Conservation (phyloP, 2,888 invertebrate species). For the Ophion costatus region DNA sequence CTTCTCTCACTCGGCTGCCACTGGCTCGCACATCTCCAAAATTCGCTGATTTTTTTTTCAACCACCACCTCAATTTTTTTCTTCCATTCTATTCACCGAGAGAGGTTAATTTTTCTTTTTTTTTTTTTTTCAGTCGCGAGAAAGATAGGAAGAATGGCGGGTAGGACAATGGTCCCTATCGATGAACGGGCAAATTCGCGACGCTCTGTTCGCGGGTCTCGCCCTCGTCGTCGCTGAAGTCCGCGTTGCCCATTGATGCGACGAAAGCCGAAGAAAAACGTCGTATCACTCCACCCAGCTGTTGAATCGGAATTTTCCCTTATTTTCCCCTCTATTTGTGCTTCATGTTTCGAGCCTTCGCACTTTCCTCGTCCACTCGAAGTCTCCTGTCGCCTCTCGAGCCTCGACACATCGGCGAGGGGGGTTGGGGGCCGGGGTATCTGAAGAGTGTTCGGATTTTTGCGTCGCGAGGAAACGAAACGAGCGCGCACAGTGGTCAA, state of each 20-base stretch:
- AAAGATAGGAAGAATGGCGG: neutral
- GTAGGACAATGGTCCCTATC: neutral
- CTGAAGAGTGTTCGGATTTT: neutral
- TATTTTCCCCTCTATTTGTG: neutral
- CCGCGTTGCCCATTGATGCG: constrained; percentile 48
- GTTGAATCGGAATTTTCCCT: neutral
- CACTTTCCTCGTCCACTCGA: no score
- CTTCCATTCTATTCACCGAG: neutral
- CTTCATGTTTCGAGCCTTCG: neutral
- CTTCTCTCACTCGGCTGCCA: neutral
- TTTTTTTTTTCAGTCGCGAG: neutral
- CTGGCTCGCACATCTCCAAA: neutral
- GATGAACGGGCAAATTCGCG: constrained; percentile 24
- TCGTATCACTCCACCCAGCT: no score
- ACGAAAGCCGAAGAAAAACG: neutral
- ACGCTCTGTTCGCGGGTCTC: constrained; percentile 37
- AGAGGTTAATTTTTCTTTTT: neutral
- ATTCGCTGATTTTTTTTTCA: neutral
- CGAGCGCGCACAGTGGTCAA: constrained; percentile 5
- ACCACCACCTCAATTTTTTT: neutral
- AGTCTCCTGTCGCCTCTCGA: neutral
- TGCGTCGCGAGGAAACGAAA: neutral
- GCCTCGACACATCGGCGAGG: neutral
- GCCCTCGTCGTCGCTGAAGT: constrained; percentile 33
- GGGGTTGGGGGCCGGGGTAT: no score